A percentile compares a stretch with the other conserved stretches of the same genome.
Evolutionary conservation across 2,797 vertebrate genomes (phyloP).

Genomic region (Nasua narica): DNA sequence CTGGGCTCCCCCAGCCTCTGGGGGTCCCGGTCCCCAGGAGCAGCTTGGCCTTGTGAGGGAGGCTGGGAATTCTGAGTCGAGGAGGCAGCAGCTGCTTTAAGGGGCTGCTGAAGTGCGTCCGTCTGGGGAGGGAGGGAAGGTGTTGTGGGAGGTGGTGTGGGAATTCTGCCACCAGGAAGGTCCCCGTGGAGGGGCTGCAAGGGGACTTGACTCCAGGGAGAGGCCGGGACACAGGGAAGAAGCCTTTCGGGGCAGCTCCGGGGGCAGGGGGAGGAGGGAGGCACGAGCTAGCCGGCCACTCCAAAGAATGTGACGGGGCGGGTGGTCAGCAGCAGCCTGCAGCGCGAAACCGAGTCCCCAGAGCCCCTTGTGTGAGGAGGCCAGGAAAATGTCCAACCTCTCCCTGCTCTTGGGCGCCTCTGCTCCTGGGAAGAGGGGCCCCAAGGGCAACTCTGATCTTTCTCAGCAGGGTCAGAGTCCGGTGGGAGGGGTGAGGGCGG

Average conservation of each 20-base stretch:
- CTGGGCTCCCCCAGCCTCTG: accelerated
- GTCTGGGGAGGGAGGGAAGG: not conserved
- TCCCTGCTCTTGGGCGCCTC: not conserved
- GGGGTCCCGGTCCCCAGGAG: not conserved
- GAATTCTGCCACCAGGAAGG: not conserved
- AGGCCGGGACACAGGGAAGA: not conserved
- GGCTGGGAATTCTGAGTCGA: not conserved
- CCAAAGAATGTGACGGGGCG: constrained; percentile 13
- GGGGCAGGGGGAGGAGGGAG: not conserved
- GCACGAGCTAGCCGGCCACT: not conserved
- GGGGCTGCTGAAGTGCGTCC: not conserved
- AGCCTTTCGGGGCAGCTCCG: not conserved
- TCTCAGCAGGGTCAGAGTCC: not conserved
- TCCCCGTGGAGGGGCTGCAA: not conserved
- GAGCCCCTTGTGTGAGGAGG: not conserved
- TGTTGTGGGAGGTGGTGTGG: not conserved
- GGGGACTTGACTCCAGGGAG: not conserved
- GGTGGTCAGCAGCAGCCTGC: not conserved
- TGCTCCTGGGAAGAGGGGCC: not conserved
- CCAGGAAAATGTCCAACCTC: not conserved
- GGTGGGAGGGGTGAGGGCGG: not conserved
- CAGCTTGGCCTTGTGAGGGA: not conserved
- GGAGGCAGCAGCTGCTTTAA: not conserved
- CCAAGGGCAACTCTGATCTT: not conserved
- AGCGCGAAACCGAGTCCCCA: not conserved